Conservation (phyloP, 2,888 invertebrate genomes). For the Merodon equestris region DNA sequence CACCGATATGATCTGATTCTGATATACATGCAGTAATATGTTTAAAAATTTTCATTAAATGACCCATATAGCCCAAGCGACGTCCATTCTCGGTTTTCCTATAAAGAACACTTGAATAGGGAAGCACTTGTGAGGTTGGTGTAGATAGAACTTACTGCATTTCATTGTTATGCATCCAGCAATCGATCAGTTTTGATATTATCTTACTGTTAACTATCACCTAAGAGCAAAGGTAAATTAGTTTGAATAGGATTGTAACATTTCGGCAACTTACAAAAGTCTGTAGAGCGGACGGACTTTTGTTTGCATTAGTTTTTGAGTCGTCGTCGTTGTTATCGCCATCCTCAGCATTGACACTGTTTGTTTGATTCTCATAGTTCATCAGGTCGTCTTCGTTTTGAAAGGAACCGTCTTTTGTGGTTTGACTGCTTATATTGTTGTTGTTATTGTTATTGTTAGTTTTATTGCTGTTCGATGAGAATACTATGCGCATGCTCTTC, state of each 20-base stretch:
- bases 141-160: conserved; percentile 84
- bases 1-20: conserved; percentile 80
- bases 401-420: conserved; percentile 71
- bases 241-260: not conserved
- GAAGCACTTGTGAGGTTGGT: not conserved
- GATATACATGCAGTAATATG: conserved; percentile 80
- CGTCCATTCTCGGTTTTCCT: conserved; percentile 81
- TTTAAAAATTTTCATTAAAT: conserved; percentile 83
- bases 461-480: conserved; percentile 78
- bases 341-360: conserved; percentile 30
- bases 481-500: conserved; percentile 87
- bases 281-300: conserved; percentile 80
- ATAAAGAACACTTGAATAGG: conserved; percentile 4
- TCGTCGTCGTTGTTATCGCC: conserved; percentile 37
- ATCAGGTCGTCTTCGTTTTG: conserved; percentile 66
- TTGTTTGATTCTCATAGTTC: conserved; percentile 47
- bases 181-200: conserved; percentile 88
- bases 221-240: conserved; percentile 79
- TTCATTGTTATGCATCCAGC: conserved; percentile 88
- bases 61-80: conserved; percentile 84
- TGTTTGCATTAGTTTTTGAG: conserved; percentile 55
- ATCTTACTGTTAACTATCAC: conserved; percentile 89
- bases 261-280: conserved; percentile 79
- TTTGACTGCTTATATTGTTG: conserved; percentile 71
- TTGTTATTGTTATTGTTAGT: conserved; percentile 73